Evolutionary conservation across 2,797 vertebrate genomes (phyloP).

Genomic region (Melanotaenia parkinsoni): DNA sequence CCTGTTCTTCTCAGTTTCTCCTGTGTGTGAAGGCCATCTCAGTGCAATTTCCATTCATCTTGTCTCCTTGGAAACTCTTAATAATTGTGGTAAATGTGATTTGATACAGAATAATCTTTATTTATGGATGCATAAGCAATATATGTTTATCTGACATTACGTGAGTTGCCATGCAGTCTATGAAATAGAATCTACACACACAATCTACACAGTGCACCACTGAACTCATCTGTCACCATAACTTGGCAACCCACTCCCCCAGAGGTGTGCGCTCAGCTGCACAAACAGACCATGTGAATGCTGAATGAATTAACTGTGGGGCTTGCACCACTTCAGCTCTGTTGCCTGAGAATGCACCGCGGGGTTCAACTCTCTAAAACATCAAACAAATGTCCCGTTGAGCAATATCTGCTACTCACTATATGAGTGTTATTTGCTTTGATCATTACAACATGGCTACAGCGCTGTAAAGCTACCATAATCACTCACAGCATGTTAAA

Average conservation of each 20-base stretch:
- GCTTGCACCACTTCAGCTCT: not conserved
- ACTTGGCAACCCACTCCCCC: not conserved
- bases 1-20: not conserved
- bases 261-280: not conserved
- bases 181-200: not conserved
- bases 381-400: not conserved
- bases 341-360: not conserved
- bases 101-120: conserved; percentile 2
- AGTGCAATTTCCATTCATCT: not conserved
- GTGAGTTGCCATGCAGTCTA: not conserved
- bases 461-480: not conserved
- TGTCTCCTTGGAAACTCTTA: not conserved
- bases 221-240: not conserved
- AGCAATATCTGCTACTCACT: not conserved
- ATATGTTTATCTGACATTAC: not conserved
- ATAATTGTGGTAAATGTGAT: not conserved
- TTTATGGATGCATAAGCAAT: not conserved
- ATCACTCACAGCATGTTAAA: not conserved
- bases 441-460: not conserved
- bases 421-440: not conserved
- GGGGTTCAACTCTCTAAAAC: not conserved
- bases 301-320: not conserved
- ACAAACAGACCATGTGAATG: not conserved
- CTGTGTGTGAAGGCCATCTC: not conserved
- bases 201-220: not conserved